Percentiles rank a stretch among this genome's conserved stretches.
Conservation (phyloP, 2,888 invertebrate species). For the Trachelus iudaicus region DNA sequence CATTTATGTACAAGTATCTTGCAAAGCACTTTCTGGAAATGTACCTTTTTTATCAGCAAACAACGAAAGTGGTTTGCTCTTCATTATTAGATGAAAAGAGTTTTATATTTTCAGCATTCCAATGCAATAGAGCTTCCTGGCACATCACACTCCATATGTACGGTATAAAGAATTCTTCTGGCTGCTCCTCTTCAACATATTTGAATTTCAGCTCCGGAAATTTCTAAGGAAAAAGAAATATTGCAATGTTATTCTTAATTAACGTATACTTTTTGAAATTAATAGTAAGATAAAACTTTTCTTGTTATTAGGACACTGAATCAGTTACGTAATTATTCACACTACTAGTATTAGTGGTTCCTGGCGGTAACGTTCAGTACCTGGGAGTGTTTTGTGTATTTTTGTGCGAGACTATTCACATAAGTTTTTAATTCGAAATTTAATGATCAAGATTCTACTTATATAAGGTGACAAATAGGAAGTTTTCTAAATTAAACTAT, state of each 20-base stretch:
- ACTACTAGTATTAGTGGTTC: no score
- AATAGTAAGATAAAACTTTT: not conserved
- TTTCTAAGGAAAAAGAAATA: slow-evolving; percentile 76
- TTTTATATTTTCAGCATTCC: slow-evolving; percentile 62
- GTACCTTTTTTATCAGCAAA: slow-evolving; percentile 57
- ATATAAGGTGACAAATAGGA: no score
- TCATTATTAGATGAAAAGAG: slow-evolving; percentile 55
- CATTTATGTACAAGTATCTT: no score
- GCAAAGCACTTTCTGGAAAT: not conserved
- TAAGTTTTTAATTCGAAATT: no score
- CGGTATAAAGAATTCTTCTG: slow-evolving; percentile 99
- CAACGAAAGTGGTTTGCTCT: slow-evolving; percentile 60
- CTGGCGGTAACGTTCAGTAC: no score
- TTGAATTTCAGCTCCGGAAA: slow-evolving; percentile 99
- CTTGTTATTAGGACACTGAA: no score
- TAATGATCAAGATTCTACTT: no score
- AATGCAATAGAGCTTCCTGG: slow-evolving; percentile 61
- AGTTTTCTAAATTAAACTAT: no score
- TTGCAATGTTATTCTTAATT: not conserved
- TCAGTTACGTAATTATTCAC: no score
- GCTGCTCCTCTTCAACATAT: slow-evolving; percentile 98
- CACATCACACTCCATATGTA: slow-evolving; percentile 96
- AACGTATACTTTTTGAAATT: slow-evolving; percentile 6
- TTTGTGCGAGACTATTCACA: no score
- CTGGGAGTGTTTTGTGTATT: no score